These are phyloP conservation scores for Drosophila mimica DNA, from an alignment of 2,888 invertebrate genomes.

Conservation along the genomic window DNA sequence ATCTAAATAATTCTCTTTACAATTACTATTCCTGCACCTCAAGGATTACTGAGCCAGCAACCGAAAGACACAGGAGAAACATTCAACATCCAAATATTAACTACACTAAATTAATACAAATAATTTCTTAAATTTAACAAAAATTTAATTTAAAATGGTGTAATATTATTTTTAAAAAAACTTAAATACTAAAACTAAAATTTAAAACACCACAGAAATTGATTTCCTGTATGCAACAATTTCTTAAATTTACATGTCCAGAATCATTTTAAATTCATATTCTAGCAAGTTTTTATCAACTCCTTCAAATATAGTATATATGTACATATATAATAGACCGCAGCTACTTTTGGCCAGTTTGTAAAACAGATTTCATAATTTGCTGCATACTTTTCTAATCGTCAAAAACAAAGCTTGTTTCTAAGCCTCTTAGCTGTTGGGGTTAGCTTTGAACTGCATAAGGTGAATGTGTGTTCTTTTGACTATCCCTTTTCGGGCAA, in stretches of 20 bases:
- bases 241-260: neutral
- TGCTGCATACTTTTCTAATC: neutral
- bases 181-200: neutral
- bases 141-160: too few relatives aligned
- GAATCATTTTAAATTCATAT: neutral
- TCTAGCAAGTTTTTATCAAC: neutral
- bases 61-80: neutral
- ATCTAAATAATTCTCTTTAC: slow-evolving; percentile 5
- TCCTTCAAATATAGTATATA: neutral
- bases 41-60: neutral
- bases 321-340: neutral
- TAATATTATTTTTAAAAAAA: too few relatives aligned
- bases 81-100: neutral
- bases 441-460: slow-evolving; percentile 9
- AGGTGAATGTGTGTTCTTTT: neutral
- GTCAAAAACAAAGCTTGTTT: slow-evolving; percentile 8
- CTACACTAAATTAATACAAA: neutral
- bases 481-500: slow-evolving; percentile 12
- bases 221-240: neutral
- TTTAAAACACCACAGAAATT: neutral
- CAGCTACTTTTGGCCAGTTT: neutral
- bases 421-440: slow-evolving; percentile 39
- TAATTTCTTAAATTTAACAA: neutral
- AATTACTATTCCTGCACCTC: neutral
- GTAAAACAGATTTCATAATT: neutral